Base-by-base conservation (phyloP, 1,140 invertebrate genomes). In the Brachionus paranguensis region DNA sequence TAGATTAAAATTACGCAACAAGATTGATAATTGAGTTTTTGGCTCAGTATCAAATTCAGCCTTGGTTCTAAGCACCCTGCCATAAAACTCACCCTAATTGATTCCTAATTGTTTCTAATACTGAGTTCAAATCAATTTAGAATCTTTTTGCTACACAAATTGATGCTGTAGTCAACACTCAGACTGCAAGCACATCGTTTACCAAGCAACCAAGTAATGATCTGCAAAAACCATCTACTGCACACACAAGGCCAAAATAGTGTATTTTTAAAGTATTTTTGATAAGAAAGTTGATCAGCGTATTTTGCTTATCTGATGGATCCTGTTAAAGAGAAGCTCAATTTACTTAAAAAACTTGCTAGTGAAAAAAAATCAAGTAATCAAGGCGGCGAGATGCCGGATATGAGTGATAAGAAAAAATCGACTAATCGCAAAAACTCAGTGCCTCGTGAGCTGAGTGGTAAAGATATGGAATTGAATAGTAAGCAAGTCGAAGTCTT, bases 321-420 rank as follows among this genome's bases (percentile, higher is more conserved):
- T 81, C 78, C 78, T 29, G 78, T 81, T 64, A 81, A 64, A 64
- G 78, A 81, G 43, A 81, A 81, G 53, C 41, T 81, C 12, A 81
- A 81, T 68, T 81, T 81, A 64, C 43, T 81, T 41, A 81, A 81
- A 81, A 81, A 81, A 47, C n/a, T 81, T 20, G 78, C 78, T 47
- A 81, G 33, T 64, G 78, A 81, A 45, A 81, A 64, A 64, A 81
- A 81, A 68, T 64, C 78, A 14, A 43, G 37, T 72, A 72, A 72
- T 43, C 29, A 72, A 41, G 41, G 37, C 33, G 17, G 2, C 37
- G 68, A 72, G 29, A 41, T 72, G 41, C 33, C 14, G 68, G 68
- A 72, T 72, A 72, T 72, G 11, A n/a, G 33, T 43, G 68, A 72
- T 72, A 72, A 72, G 33, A 72, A 41, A 68, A 27, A 68, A 68